Base-by-base conservation (phyloP, 2,113 vertebrate species). In the Xiphophorus couchianus region DNA sequence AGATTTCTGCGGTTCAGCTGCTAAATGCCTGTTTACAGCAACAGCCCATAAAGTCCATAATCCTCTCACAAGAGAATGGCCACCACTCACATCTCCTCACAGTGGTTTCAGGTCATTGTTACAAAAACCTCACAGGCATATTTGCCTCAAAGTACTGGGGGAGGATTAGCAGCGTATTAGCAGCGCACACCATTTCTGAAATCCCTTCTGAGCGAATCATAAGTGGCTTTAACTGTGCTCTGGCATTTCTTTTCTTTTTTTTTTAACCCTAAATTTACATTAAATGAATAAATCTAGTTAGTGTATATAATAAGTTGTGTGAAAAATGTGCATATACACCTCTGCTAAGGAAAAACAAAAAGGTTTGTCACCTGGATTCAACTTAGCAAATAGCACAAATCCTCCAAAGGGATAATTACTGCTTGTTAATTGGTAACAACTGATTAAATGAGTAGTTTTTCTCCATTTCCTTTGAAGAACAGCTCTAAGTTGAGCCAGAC, bases 121-220 rank as follows among this genome's bases (percentile, higher is more conserved):
- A 25, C 37, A 62, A 54, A 78, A 88, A 77, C n/a, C 77, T 77
- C 58, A 11, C 54, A 54, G 80, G 69, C 74, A 44, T 71, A 67
- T 84, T 84, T 87, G 44, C 77, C 69, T 84, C 63, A 84, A 62
- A 84, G 61, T 77, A 13, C 63, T 58, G 19, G 44, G 27, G 30
- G 60, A 33, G 76, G 66, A 77, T 89, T 85, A 86, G 82, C 63
- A 61, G 71, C 17, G 66, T 78, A 80, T 86, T 74, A 87, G 84
- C n/a, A n/a, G n/a, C n/a, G n/a, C 63, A 67, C 72, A 69, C 73
- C 35, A n/a, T 27, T 74, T 69, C 78, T 80, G 35, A 80, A 77
- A 62, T 80, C 0, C 1, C 66, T 35, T 79, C 71, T 71, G 62
- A 71, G 84, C 64, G 73, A n/a, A 74, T 65, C 37, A 48, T 13